Evolutionary conservation across 2,888 invertebrate genomes (phyloP).

Genomic region (Agrotis clavis): DNA sequence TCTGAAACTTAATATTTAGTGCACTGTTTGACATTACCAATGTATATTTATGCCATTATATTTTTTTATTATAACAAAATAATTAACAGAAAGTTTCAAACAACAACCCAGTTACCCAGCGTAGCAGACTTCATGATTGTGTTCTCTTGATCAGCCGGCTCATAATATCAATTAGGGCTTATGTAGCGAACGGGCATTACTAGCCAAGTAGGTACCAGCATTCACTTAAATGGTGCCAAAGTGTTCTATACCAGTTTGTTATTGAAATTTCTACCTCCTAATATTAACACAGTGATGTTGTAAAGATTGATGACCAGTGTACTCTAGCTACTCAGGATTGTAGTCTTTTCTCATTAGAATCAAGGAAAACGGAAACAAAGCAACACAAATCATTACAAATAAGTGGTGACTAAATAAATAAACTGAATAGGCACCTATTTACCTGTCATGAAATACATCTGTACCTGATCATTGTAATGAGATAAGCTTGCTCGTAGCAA

Average conservation of each 20-base stretch:
- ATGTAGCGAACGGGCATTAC: slow-evolving; percentile 27
- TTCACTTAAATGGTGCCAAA: slow-evolving; percentile 66
- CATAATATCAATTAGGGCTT: slow-evolving; percentile 55
- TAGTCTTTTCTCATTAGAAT: slow-evolving; percentile 25
- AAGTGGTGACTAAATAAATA: slow-evolving; percentile 33
- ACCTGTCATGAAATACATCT: neutral
- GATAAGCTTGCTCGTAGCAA: neutral
- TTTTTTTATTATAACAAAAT: neutral
- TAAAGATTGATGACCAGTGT: slow-evolving; percentile 10
- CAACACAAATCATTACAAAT: slow-evolving; percentile 27
- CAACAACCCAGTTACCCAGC: neutral
- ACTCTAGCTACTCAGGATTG: neutral
- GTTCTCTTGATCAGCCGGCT: slow-evolving; percentile 28
- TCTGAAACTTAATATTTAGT: too few species aligned
- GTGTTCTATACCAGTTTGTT: slow-evolving; percentile 66
- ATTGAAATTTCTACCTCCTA: slow-evolving; percentile 52
- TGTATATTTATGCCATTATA: neutral
- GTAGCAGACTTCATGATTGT: slow-evolving; percentile 8
- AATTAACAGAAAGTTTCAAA: slow-evolving; percentile 19
- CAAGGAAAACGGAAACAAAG: slow-evolving; percentile 45
- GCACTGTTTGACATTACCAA: too few species aligned
- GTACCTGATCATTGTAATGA: neutral
- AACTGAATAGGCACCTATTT: slow-evolving; percentile 18
- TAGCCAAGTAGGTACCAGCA: slow-evolving; percentile 43
- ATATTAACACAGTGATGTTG: slow-evolving; percentile 27